These are phyloP conservation scores for Myotis lucifugus DNA, from an alignment of 2,113 vertebrate species.

Conservation along the genomic window DNA sequence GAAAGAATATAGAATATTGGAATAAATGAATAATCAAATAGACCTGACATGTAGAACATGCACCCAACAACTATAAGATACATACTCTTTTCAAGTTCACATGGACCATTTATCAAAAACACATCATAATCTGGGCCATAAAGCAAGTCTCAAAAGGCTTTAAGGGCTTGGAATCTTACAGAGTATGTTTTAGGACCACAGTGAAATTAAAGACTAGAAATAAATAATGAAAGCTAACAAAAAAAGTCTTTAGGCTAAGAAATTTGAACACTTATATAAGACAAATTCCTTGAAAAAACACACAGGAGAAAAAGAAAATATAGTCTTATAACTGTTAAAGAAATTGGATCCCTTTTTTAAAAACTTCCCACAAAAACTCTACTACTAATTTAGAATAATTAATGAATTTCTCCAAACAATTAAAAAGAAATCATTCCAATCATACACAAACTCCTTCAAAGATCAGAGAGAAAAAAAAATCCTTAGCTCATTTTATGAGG, in stretches of 20 bases:
- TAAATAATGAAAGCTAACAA: slow-evolving; percentile 6
- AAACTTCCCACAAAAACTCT: slow-evolving; percentile 1
- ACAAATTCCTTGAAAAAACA: slow-evolving; percentile 8
- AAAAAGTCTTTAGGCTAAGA: slow-evolving; percentile 8
- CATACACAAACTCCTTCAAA: neutral
- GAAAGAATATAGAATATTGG: neutral
- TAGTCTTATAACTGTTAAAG: neutral
- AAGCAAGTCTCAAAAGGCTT: slow-evolving; percentile 38
- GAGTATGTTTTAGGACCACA: neutral
- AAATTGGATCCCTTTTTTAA: neutral
- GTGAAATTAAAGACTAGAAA: slow-evolving; percentile 8
- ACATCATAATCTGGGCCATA: neutral
- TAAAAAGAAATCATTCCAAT: slow-evolving; percentile 34
- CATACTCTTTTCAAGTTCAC: neutral
- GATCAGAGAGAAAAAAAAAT: neutral
- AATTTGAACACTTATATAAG: neutral
- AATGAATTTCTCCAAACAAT: slow-evolving; percentile 5
- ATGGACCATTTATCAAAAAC: neutral
- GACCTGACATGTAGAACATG: neutral
- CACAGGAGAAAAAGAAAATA: neutral
- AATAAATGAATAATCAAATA: slow-evolving; percentile 40
- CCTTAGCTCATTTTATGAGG: neutral
- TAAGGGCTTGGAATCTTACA: neutral
- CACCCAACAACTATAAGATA: neutral
- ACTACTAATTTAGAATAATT: neutral